Evolutionary conservation across 1,140 invertebrate species (phyloP).

Genomic region (Cotesia typhae): DNA sequence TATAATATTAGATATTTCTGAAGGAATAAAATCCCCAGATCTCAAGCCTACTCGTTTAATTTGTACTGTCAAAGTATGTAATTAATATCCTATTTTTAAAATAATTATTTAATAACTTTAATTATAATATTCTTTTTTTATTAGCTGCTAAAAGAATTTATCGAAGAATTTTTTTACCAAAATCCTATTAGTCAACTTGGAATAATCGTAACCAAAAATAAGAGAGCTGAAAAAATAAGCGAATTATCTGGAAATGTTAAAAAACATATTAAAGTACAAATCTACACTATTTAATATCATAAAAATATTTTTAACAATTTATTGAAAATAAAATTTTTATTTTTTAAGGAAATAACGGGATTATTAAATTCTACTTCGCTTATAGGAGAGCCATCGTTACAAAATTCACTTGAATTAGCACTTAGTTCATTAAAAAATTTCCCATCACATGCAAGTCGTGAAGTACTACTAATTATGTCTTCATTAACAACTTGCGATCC

Average conservation of each 20-base stretch:
- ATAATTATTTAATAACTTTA: conserved; percentile 26
- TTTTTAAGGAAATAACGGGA: conserved; percentile 55
- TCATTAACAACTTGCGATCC: conserved; percentile 97
- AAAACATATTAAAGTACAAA: conserved; percentile 77
- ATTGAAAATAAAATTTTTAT: conserved; percentile 12
- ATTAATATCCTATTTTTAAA: conserved; percentile 24
- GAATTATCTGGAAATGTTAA: conserved; percentile 88
- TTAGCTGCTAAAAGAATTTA: conserved; percentile 89
- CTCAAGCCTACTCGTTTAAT: conserved; percentile 92
- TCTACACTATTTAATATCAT: neutral
- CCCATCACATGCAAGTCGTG: conserved; percentile 91
- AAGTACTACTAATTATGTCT: conserved; percentile 90
- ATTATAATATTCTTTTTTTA: conserved; percentile 48
- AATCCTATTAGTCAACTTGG: conserved; percentile 98
- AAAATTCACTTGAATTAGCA: conserved; percentile 93
- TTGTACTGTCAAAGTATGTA: conserved; percentile 83
- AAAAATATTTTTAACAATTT: conserved; percentile 1
- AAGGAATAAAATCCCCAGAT: conserved; percentile 93
- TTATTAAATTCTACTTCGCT: conserved; percentile 68
- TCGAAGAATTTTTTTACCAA: conserved; percentile 97
- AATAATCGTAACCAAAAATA: conserved; percentile 90
- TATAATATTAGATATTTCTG: conserved; percentile 91
- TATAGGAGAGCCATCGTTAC: conserved; percentile 91
- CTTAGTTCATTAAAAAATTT: conserved; percentile 86
- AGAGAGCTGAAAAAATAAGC: conserved; percentile 90